A percentile compares a stretch with the other conserved stretches of the same genome.
phyloP scores from a whole-genome alignment of 2,113 vertebrate species.

The Anser cygnoides region DNA sequence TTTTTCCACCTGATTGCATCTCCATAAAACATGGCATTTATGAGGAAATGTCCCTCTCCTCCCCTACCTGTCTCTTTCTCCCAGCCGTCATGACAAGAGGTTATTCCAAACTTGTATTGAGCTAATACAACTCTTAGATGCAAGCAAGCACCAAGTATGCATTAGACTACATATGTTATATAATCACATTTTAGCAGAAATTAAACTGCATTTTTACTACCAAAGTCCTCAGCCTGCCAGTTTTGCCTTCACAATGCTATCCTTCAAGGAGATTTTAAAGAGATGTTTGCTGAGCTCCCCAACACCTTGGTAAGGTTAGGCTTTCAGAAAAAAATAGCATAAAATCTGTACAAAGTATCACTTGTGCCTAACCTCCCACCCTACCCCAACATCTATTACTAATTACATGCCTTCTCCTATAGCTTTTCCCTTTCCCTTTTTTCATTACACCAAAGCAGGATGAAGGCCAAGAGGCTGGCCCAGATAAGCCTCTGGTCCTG shows the following conservation, averaged over 20 bases:
- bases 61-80: not conserved
- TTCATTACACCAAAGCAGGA: not conserved
- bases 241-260: conserved; percentile 21
- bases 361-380: not conserved
- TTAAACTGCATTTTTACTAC: conserved; percentile 20
- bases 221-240: not conserved
- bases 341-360: not conserved
- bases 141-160: not conserved
- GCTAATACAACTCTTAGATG: not conserved
- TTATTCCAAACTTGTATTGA: not conserved
- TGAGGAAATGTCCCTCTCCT: not conserved
- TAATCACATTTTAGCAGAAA: not conserved
- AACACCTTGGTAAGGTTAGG: not conserved
- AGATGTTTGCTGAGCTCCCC: not conserved
- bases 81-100: not conserved
- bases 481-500: not conserved
- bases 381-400: not conserved
- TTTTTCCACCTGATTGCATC: not conserved
- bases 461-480: not conserved
- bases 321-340: not conserved
- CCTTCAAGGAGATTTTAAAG: not conserved
- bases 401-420: not conserved
- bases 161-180: not conserved
- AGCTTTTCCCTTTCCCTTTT: not conserved
- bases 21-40: not conserved